Conservation (phyloP, 2,888 invertebrate species). For the Bugulina stolonifera region DNA sequence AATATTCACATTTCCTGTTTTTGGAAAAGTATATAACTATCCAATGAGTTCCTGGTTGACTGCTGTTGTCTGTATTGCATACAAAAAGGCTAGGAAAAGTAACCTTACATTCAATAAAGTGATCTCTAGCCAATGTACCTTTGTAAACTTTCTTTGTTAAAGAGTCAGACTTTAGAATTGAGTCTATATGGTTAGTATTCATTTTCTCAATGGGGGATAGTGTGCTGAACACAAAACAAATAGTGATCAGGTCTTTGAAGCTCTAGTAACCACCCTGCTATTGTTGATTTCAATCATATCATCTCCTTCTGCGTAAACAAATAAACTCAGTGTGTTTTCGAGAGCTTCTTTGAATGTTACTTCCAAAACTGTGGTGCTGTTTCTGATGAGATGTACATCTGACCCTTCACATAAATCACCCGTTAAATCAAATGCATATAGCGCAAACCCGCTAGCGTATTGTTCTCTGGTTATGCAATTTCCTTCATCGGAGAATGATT, state of each 20-base stretch:
- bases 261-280: neutral
- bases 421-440: neutral
- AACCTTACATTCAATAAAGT: neutral
- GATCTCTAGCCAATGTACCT: neutral
- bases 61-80: neutral
- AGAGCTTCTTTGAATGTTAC: neutral
- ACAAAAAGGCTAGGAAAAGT: neutral
- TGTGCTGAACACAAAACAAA: no score
- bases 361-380: neutral
- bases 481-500: neutral
- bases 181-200: neutral
- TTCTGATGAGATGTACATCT: neutral
- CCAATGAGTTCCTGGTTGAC: conserved; percentile 1
- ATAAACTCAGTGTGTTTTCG: neutral
- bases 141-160: neutral
- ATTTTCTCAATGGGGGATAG: no score
- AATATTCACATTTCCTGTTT: neutral
- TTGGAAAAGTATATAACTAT: neutral
- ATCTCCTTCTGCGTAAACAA: neutral
- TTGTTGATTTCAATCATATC: neutral
- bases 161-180: neutral
- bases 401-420: neutral
- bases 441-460: neutral
- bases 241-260: neutral
- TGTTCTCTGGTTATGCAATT: neutral